Evolutionary conservation across 2,113 vertebrate genomes (phyloP), one percentile per base, ranked within the genome.

Genomic region (Tragelaphus buxtoni): DNA sequence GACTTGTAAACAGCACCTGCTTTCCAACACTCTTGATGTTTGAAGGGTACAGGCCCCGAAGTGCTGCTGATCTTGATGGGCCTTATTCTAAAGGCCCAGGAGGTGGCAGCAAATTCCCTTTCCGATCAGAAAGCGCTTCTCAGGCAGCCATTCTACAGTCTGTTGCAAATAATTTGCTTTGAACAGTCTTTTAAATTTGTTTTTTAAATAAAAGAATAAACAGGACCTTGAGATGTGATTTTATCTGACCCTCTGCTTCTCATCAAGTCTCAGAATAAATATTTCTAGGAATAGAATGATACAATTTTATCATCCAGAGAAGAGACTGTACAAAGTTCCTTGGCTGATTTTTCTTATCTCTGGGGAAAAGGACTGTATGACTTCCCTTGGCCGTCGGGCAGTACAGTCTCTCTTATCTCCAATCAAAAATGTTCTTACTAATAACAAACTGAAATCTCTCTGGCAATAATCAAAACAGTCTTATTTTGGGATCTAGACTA

Each of bases 31-130:
- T 61, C 30, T n/a, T 3, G 3, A n/a, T 8, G 61, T 11, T 4
- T 9, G 5, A 6, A 32, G 7, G 6, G 24, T 51, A 12, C 2
- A 2, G 30, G 49, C 9, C 0, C 22, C 13, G 30, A 77, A 14
- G 84, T 24, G 2, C 22, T 2, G 22, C 17, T 2, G 26, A 39
- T 7, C 9, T 12, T 20, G n/a, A 16, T 0, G 28, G 4, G 4
- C 39, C 51, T 30, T 47, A 65, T 42, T 45, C 5, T 0, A 39
- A 20, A 91, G 60, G 30, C 89, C 98, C 98, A 98, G 98, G 30
- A 98, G 98, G 55, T 98, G 98, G 98, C 98, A 98, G 98, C 97
- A 98, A 97, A 97, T 79, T 28, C 56, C 87, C 58, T 96, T 92
- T 30, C 5, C 1, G 8, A 10, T 18, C 35, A 7, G 22, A 32